Conservation (phyloP, 1,140 invertebrate species). For the Eupristina koningsbergeri region DNA sequence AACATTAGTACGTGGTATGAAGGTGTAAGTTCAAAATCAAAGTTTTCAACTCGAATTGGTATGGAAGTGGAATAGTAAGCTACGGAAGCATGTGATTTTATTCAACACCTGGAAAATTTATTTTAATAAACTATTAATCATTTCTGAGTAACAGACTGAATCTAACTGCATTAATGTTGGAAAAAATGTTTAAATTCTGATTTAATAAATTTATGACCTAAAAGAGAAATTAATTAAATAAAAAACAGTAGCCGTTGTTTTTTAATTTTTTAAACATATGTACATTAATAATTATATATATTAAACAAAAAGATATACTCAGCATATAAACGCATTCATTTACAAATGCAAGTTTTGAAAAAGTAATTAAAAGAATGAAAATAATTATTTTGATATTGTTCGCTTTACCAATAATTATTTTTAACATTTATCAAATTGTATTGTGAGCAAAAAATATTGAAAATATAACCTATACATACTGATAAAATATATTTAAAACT, state of each 20-base stretch:
- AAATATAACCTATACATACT: too few relatives aligned
- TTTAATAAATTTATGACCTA: not conserved
- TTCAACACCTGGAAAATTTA: not conserved
- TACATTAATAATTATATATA: too few relatives aligned
- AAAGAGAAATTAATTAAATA: not conserved
- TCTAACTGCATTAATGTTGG: not conserved
- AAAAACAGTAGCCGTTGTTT: not conserved
- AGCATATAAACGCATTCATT: not conserved
- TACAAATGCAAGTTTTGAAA: not conserved
- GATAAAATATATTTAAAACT: too few relatives aligned
- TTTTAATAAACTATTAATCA: constrained; percentile 15
- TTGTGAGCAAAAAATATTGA: too few relatives aligned
- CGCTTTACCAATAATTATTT: too few relatives aligned
- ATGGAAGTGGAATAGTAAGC: not conserved
- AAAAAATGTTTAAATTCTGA: not conserved
- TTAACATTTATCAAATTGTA: too few relatives aligned
- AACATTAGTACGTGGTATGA: not conserved
- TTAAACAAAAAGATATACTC: not conserved
- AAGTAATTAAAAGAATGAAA: too few relatives aligned
- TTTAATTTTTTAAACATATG: not conserved
- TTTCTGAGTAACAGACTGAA: not conserved
- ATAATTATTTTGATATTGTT: too few relatives aligned
- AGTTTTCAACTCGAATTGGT: not conserved
- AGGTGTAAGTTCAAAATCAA: not conserved
- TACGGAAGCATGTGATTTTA: not conserved